phyloP scores from a whole-genome alignment of 2,797 vertebrate genomes.

The Thaleichthys pacificus region DNA sequence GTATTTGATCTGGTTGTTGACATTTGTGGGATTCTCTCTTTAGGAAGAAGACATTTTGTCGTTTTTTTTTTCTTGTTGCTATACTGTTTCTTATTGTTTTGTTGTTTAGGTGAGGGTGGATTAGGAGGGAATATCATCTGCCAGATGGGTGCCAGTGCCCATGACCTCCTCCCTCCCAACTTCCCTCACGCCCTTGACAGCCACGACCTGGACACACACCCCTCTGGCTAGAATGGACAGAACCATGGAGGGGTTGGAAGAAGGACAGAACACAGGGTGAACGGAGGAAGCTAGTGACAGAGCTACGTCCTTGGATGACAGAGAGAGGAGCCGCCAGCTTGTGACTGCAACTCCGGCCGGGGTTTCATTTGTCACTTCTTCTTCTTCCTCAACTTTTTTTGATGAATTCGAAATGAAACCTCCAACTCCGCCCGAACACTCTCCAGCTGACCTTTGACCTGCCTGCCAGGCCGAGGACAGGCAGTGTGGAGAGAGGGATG shows the following conservation, averaged over 20 bases:
- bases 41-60: neutral
- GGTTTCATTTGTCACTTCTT: constrained; percentile 40
- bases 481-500: constrained; percentile 30
- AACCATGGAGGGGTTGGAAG: constrained; percentile 58
- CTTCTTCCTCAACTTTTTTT: neutral
- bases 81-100: neutral
- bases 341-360: constrained; percentile 30
- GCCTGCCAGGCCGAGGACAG: constrained; percentile 28
- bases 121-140: neutral
- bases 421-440: constrained; percentile 44
- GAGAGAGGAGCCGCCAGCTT: constrained; percentile 35
- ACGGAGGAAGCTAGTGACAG: constrained; percentile 2
- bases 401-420: constrained; percentile 42
- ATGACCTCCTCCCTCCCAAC: constrained; percentile 30
- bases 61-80: too few relatives aligned
- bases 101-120: neutral
- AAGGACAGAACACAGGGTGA: constrained; percentile 47
- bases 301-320: constrained; percentile 59
- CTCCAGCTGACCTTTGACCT: constrained; percentile 45
- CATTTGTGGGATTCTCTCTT: too few relatives aligned
- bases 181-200: constrained; percentile 52
- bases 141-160: neutral
- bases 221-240: constrained; percentile 51
- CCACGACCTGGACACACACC: constrained; percentile 13
- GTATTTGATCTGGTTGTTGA: too few relatives aligned